A percentile compares a stretch with the other conserved stretches of the same genome.
Evolutionary conservation across 2,797 vertebrate species (phyloP).

Genomic region (Falco naumanni): DNA sequence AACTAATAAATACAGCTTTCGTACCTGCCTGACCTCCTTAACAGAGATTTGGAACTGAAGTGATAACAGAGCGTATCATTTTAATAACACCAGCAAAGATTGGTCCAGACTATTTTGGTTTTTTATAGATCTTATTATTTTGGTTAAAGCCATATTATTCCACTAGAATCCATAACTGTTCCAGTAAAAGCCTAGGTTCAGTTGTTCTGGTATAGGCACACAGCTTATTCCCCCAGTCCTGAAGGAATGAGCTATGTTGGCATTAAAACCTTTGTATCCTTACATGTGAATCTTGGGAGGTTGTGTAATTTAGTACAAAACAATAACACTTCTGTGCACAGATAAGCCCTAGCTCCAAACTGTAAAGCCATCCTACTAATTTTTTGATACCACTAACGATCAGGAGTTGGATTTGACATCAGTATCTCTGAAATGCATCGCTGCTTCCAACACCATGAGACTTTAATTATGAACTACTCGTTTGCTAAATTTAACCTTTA

Average conservation of each 20-base stretch:
- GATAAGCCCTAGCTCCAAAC: not conserved
- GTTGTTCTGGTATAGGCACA: not conserved
- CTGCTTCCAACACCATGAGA: not conserved
- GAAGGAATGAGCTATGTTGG: not conserved
- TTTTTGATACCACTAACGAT: not conserved
- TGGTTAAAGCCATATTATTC: not conserved
- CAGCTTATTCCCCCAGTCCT: not conserved
- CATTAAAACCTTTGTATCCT: not conserved
- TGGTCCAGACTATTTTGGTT: not conserved
- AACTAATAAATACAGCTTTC: not conserved
- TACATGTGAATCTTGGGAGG: not conserved
- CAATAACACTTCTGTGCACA: not conserved
- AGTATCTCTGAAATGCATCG: not conserved
- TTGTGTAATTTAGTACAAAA: conserved; percentile 5
- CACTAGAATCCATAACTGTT: not conserved
- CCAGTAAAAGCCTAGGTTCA: not conserved
- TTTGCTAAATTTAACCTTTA: conserved; percentile 48
- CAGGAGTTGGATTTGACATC: conserved; percentile 3
- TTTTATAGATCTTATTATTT: not conserved
- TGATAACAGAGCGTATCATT: not conserved
- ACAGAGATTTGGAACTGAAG: not conserved
- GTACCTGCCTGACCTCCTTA: not conserved
- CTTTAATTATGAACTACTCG: conserved; percentile 30
- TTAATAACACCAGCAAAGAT: not conserved
- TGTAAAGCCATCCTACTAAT: not conserved